Conservation (phyloP, 2,797 vertebrate genomes). For the Microtus obscurus region DNA sequence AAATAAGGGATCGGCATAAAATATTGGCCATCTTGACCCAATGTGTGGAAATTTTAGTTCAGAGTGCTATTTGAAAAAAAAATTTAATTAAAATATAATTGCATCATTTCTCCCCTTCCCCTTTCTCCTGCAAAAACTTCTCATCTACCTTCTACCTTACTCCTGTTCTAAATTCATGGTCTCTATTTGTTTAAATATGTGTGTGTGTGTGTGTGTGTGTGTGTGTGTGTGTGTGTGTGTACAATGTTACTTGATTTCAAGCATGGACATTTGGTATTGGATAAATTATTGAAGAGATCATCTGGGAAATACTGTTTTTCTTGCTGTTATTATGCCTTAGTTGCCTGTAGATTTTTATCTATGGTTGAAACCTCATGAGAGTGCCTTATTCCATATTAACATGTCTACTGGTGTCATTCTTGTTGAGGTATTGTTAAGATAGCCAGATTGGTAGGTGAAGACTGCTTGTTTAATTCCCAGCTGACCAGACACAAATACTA, state of each 20-base stretch:
- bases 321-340: background rate
- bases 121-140: background rate
- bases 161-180: background rate
- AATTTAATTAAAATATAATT: background rate
- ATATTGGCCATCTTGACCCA: background rate
- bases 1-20: background rate
- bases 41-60: background rate
- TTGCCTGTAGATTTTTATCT: background rate
- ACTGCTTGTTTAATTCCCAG: too few species aligned
- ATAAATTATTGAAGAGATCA: background rate
- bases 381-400: background rate
- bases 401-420: background rate
- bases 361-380: background rate
- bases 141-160: background rate
- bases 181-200: background rate
- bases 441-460: background rate
- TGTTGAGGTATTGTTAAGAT: background rate
- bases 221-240: background rate
- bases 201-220: too few species aligned
- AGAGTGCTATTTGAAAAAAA: background rate
- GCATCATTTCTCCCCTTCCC: too few species aligned
- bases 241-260: background rate
- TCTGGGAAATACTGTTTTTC: background rate
- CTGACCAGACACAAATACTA: too few species aligned
- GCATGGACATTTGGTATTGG: background rate